Conservation (phyloP, 2,113 vertebrate species). For the Percopsis transmontana region DNA sequence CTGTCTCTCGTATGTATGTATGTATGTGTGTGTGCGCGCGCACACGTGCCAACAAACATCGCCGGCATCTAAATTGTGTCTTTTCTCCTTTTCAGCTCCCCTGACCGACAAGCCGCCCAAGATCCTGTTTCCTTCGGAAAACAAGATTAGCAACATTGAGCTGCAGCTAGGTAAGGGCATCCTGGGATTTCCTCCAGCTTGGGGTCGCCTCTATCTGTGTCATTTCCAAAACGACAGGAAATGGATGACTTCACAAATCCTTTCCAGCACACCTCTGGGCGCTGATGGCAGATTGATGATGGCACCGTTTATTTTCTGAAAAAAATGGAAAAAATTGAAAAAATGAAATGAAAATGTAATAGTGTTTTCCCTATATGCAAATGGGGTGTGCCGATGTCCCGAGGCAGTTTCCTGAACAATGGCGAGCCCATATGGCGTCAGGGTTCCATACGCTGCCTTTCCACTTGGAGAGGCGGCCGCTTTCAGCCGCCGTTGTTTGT, state of each 20-base stretch:
- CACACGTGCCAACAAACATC: too few species aligned
- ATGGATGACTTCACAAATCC: conserved; percentile 58
- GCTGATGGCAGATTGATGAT: conserved; percentile 45
- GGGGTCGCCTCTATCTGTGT: conserved; percentile 30
- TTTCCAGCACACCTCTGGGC: conserved; percentile 51
- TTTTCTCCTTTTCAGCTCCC: conserved; percentile 84
- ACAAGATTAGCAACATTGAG: conserved; percentile 89
- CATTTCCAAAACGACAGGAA: conserved; percentile 56
- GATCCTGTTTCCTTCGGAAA: conserved; percentile 91
- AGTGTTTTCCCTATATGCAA: conserved; percentile 54
- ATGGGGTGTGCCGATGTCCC: conserved; percentile 52
- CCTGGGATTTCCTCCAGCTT: conserved; percentile 53
- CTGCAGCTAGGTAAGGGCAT: conserved; percentile 89
- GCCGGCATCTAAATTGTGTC: conserved; percentile 11
- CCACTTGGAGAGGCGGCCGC: conserved; percentile 61
- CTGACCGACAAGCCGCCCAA: conserved; percentile 94
- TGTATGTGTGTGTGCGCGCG: too few species aligned
- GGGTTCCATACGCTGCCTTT: conserved; percentile 44
- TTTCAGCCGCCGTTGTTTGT: conserved; percentile 64
- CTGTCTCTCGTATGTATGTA: too few species aligned
- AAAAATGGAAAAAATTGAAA: conserved; percentile 17
- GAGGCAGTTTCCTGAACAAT: conserved; percentile 72
- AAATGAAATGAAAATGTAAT: conserved; percentile 27
- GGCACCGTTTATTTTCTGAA: conserved; percentile 45
- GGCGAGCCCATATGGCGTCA: conserved; percentile 65